A percentile compares a stretch with the other conserved stretches of the same genome.
These are phyloP conservation scores for Pangasius djambal DNA, from an alignment of 2,797 vertebrate species.

Conservation along the genomic window DNA sequence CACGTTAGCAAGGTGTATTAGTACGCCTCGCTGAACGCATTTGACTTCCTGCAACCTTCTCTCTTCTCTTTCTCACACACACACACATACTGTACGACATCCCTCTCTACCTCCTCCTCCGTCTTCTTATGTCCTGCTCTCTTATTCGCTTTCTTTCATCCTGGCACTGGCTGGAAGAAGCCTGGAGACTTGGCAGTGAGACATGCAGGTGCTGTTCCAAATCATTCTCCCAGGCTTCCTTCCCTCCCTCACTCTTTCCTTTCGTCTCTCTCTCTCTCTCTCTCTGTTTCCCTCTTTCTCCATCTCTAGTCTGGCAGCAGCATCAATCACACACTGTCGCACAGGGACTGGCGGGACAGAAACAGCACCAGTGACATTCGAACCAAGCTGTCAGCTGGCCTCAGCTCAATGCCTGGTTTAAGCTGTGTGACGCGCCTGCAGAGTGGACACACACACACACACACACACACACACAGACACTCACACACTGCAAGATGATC, in stretches of 20 bases:
- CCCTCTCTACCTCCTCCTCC: conserved; percentile 7
- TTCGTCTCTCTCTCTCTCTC: background rate
- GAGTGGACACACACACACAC: conserved; percentile 18
- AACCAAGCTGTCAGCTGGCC: conserved; percentile 45
- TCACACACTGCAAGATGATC: conserved; percentile 35
- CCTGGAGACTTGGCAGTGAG: conserved; percentile 29
- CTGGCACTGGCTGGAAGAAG: conserved; percentile 26
- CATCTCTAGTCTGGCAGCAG: conserved; percentile 21
- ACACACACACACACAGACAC: conserved; percentile 12
- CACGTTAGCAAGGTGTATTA: conserved; percentile 65
- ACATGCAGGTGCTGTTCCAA: conserved; percentile 32
- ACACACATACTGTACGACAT: background rate
- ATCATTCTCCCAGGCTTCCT: conserved; percentile 25
- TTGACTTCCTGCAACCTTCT: conserved; percentile 67
- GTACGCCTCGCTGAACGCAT: conserved; percentile 69
- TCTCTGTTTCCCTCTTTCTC: conserved; percentile 1
- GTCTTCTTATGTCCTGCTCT: conserved; percentile 1
- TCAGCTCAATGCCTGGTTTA: conserved; percentile 47
- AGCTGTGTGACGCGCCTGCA: conserved; percentile 32
- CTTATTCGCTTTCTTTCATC: conserved; percentile 17
- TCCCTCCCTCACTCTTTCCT: background rate
- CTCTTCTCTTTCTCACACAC: background rate
- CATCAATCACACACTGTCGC: conserved; percentile 33
- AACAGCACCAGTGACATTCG: conserved; percentile 47
- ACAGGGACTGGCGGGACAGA: conserved; percentile 29